A percentile compares a stretch with the other conserved stretches of the same genome.
phyloP scores from a whole-genome alignment of 2,113 vertebrate genomes.

The Columbina picui region DNA sequence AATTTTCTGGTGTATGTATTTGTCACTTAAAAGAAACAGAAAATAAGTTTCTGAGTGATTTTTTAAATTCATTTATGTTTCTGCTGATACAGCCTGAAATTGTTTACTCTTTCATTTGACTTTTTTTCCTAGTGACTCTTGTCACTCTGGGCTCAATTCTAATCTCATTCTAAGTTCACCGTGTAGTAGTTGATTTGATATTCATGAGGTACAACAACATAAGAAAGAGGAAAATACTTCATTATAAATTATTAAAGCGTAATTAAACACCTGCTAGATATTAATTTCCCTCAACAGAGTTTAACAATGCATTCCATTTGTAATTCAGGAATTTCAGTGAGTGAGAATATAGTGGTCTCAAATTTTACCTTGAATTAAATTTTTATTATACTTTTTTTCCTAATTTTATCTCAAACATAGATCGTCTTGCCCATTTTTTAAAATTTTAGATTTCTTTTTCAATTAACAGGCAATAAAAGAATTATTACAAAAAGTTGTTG shows the following conservation, averaged over 20 bases:
- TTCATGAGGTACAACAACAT: background rate
- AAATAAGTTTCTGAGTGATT: background rate
- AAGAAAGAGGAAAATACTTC: background rate
- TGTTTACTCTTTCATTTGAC: background rate
- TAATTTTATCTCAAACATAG: background rate
- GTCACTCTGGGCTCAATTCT: background rate
- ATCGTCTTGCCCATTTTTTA: background rate
- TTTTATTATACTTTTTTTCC: background rate
- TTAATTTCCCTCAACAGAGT: background rate
- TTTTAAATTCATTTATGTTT: background rate
- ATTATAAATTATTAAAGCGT: slow-evolving; percentile 8
- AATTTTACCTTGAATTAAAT: background rate
- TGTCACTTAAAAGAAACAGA: background rate
- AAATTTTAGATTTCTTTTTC: background rate
- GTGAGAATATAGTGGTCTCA: background rate
- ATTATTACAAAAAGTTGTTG: background rate
- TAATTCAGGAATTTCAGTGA: background rate
- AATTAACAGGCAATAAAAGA: background rate
- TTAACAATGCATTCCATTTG: background rate
- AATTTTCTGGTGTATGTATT: background rate
- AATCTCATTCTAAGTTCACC: background rate
- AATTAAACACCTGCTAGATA: slow-evolving; percentile 12
- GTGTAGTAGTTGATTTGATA: background rate
- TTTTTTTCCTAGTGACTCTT: background rate
- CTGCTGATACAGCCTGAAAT: background rate